Conservation (phyloP, 2,888 invertebrate genomes). For the Actias luna region DNA sequence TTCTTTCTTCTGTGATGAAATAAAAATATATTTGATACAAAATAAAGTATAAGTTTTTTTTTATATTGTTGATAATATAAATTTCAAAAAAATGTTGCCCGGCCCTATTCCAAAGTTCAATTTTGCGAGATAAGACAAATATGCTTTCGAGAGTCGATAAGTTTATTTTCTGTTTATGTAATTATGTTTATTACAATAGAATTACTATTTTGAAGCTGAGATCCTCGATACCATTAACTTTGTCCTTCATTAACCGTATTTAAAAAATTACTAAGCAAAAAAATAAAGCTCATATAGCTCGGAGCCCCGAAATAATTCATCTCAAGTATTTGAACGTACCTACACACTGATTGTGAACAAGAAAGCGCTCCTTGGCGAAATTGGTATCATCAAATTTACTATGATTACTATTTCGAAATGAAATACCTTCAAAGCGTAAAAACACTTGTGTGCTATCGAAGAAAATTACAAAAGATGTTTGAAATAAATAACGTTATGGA, state of each 20-base stretch:
- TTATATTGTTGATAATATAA: too few species aligned
- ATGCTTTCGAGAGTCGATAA: too few species aligned
- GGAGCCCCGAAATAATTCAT: not conserved
- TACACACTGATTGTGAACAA: constrained; percentile 2
- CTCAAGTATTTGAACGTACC: not conserved
- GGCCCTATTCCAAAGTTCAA: too few species aligned
- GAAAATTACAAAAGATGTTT: constrained; percentile 2
- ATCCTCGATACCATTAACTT: too few species aligned
- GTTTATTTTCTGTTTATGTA: too few species aligned
- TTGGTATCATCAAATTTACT: constrained; percentile 6
- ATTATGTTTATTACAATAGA: too few species aligned
- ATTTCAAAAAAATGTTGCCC: too few species aligned
- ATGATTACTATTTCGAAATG: constrained; percentile 6
- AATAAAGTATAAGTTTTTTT: too few species aligned
- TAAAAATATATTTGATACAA: too few species aligned
- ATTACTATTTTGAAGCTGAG: too few species aligned
- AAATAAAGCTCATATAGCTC: not conserved
- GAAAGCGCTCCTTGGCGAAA: not conserved
- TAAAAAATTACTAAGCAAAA: not conserved
- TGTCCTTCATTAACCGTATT: not conserved
- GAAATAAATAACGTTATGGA: not conserved
- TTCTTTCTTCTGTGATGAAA: too few species aligned
- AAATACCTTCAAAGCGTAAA: not conserved
- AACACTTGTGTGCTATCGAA: not conserved
- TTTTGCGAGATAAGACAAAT: too few species aligned